These are phyloP conservation scores for Phenganax marumi DNA, from an alignment of 92 coral and sea anemone genomes.

Conservation along the genomic window DNA sequence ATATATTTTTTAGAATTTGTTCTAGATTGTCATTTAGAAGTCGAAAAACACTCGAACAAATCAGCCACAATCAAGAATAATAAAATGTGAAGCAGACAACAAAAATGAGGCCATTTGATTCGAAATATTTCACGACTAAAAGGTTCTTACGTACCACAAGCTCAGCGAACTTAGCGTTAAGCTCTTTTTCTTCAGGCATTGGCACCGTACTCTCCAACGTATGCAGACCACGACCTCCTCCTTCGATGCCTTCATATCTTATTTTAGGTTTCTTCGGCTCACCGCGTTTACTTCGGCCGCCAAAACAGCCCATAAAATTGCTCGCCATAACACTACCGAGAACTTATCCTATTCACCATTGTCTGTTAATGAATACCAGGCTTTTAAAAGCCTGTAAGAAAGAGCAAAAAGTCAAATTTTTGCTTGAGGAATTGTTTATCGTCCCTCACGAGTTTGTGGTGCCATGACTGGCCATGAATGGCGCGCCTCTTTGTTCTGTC, in stretches of 20 bases:
- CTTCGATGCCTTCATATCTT: slow-evolving; percentile 89
- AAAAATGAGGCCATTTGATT: neutral
- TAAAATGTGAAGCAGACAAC: slow-evolving; percentile 12
- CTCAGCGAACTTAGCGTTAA: slow-evolving; percentile 91
- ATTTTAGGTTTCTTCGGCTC: slow-evolving; percentile 72
- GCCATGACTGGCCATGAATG: slow-evolving; percentile 33
- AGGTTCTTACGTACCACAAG: slow-evolving; percentile 81
- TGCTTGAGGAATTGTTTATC: neutral
- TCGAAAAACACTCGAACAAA: slow-evolving; percentile 30
- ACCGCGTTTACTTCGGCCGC: slow-evolving; percentile 74
- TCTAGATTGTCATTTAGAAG: slow-evolving; percentile 45
- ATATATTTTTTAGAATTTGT: slow-evolving; percentile 45
- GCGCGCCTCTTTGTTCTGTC: slow-evolving; percentile 42
- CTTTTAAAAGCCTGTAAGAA: slow-evolving; percentile 20
- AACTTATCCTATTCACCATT: slow-evolving; percentile 46
- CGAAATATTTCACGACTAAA: neutral
- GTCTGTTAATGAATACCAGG: slow-evolving; percentile 49
- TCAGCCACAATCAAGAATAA: slow-evolving; percentile 20
- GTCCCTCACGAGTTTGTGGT: neutral
- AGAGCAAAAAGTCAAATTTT: slow-evolving; percentile 16
- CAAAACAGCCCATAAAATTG: slow-evolving; percentile 86
- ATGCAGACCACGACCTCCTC: slow-evolving; percentile 74
- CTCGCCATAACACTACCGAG: slow-evolving; percentile 73
- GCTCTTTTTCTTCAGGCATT: slow-evolving; percentile 99
- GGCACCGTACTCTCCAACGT: slow-evolving; percentile 82